These are phyloP conservation scores for Malacosoma neustria DNA, from an alignment of 2,888 invertebrate genomes.

Conservation along the genomic window DNA sequence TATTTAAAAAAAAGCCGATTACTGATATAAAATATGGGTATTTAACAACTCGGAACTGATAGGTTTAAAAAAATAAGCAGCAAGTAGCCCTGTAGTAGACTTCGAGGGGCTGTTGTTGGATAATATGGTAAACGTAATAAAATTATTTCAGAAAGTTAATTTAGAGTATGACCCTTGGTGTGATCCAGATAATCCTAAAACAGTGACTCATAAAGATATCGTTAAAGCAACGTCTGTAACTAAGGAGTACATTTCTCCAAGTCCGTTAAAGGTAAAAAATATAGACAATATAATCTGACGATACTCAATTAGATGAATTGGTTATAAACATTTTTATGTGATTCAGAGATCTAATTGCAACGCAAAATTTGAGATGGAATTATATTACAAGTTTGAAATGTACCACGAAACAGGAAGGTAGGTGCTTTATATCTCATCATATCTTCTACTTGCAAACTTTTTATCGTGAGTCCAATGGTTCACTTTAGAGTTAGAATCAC, in stretches of 20 bases:
- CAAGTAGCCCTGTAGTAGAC: too few relatives aligned
- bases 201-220: constrained; percentile 70
- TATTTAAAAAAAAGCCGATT: too few relatives aligned
- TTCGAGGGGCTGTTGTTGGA: too few relatives aligned
- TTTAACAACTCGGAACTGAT: too few relatives aligned
- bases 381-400: constrained; percentile 92
- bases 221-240: constrained; percentile 74
- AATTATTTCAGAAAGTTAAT: constrained; percentile 23
- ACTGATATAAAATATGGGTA: too few relatives aligned
- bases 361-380: constrained; percentile 80
- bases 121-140: too few relatives aligned
- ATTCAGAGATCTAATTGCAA: constrained; percentile 82
- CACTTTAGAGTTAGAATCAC: too few relatives aligned
- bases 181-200: constrained; percentile 36
- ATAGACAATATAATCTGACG: neutral
- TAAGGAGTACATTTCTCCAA: constrained; percentile 62
- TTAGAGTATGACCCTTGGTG: constrained; percentile 31
- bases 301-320: neutral
- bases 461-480: too few relatives aligned
- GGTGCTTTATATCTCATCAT: too few relatives aligned
- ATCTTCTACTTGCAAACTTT: too few relatives aligned
- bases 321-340: constrained; percentile 2
- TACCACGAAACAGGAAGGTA: constrained; percentile 91
- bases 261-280: constrained; percentile 27
- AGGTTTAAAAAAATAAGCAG: too few relatives aligned